Percentiles rank a stretch among this genome's conserved stretches.
Conservation (phyloP, 1,140 invertebrate genomes). For the Heliconius hewitsoni region DNA sequence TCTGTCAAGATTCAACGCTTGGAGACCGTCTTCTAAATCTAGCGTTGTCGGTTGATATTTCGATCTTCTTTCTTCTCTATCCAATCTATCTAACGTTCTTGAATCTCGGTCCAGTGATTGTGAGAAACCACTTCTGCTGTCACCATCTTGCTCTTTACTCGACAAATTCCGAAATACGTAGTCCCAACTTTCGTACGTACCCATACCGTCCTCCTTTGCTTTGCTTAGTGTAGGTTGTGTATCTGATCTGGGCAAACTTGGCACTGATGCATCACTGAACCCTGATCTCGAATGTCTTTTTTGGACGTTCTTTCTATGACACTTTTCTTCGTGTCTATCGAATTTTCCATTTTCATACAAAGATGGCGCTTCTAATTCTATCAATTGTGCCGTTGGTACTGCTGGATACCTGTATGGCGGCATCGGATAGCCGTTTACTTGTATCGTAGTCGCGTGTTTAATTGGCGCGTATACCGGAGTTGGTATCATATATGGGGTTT, state of each 20-base stretch:
- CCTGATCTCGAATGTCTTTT: constrained; percentile 56
- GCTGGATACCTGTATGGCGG: constrained; percentile 64
- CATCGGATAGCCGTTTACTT: constrained; percentile 72
- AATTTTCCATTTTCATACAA: constrained; percentile 68
- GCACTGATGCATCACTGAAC: constrained; percentile 65
- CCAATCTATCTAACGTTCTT: constrained; percentile 69
- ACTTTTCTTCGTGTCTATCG: constrained; percentile 58
- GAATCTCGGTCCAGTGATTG: constrained; percentile 75
- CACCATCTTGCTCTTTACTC: constrained; percentile 86
- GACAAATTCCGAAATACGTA: constrained; percentile 90
- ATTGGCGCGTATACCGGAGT: constrained; percentile 72
- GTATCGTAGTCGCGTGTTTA: constrained; percentile 72
- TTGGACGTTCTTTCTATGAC: constrained; percentile 46
- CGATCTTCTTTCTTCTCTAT: constrained; percentile 62
- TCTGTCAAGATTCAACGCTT: constrained; percentile 74
- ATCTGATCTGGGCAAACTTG: constrained; percentile 73
- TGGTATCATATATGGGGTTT: constrained; percentile 75
- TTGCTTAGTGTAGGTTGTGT: constrained; percentile 76
- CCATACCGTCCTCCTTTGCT: constrained; percentile 82
- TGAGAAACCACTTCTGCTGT: constrained; percentile 83
- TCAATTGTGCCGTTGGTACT: constrained; percentile 85
- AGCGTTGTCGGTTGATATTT: constrained; percentile 77
- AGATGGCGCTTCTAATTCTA: constrained; percentile 85
- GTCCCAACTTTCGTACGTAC: constrained; percentile 87
- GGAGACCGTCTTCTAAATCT: constrained; percentile 80